These are phyloP conservation scores for Agelas oroides DNA, from an alignment of 37 sponge, comb jelly and placozoan species.

Conservation along the genomic window DNA sequence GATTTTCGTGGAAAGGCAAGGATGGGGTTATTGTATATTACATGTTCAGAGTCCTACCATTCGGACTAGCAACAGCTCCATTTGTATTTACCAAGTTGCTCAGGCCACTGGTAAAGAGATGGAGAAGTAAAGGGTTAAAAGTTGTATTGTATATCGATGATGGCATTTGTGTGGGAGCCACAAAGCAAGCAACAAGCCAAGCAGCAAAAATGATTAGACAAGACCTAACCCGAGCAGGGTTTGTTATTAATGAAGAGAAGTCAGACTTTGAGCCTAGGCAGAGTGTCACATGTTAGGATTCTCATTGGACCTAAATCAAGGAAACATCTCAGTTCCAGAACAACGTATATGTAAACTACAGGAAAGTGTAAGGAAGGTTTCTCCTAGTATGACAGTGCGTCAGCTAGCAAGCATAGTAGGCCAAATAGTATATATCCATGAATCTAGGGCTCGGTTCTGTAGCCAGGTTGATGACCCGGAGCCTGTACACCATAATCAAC, in stretches of 20 bases:
- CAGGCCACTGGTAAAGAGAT: neutral
- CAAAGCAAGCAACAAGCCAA: neutral
- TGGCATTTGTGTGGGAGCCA: conserved; percentile 3
- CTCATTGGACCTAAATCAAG: neutral
- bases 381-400: neutral
- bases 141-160: conserved; percentile 20
- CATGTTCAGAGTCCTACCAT: conserved; percentile 1
- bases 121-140: neutral
- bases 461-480: conserved; percentile 24
- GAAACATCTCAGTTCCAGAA: neutral
- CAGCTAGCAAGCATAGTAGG: conserved; percentile 30
- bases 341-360: neutral
- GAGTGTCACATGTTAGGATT: neutral
- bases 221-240: neutral
- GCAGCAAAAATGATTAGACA: neutral
- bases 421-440: conserved; percentile 32
- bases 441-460: conserved; percentile 37
- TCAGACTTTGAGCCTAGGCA: conserved; percentile 6
- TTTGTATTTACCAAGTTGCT: conserved; percentile 13
- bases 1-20: neutral
- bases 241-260: conserved; percentile 17
- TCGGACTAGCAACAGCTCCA: conserved; percentile 1
- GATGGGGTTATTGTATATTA: neutral
- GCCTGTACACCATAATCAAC: conserved; percentile 22
- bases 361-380: no score